Base-by-base conservation (phyloP, 2,113 vertebrate genomes). In the Ctenodactylus gundi region DNA sequence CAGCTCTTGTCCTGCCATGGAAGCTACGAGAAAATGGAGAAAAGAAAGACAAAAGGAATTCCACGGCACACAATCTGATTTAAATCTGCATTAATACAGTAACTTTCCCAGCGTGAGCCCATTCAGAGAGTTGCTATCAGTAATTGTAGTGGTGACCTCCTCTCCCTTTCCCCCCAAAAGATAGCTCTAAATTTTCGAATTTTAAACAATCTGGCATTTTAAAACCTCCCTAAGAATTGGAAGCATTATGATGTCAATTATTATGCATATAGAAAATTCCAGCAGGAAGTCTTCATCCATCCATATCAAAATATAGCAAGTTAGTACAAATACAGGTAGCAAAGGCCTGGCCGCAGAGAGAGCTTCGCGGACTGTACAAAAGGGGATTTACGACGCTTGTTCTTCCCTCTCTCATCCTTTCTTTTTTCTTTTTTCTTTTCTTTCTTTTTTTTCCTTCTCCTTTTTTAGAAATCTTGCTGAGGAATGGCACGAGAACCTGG, bases 11-110 rank as follows among this genome's bases (percentile, higher is more conserved):
- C 36, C 46, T 85, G 12, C 77, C 51, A 60, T 49, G 67, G 93
- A 92, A 88, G 20, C 55, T 51, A 5, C 27, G 41, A 72, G 21
- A 85, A 95, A 88, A 77, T 4, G 8, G 83, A n/a, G 34, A 55
- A 89, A 78, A 75, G 41, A 46, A 86, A 89, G 76, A 78, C 11
- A 49, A 93, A 81, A 72, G 44, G 34, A 88, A 83, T 34, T 23
- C 18, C 27, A 4, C 6, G 11, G 34, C 34, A 13, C 89, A 53
- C 25, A 18, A 29, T 29, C 72, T 57, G 53, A 8, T 39, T 85
- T 72, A 70, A 58, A 53, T 62, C 29, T 58, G 41, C 41, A 29
- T 27, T 57, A 44, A 57, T 39, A 12, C 12, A 57, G 23, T 27
- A 12, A 4, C 17, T 60, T 76, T 88, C 87, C 41, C 53, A 70